Percentiles rank a stretch among this genome's conserved stretches.
Conservation (phyloP, 1,140 invertebrate species). For the Pseudomyrmex dendroicus region DNA sequence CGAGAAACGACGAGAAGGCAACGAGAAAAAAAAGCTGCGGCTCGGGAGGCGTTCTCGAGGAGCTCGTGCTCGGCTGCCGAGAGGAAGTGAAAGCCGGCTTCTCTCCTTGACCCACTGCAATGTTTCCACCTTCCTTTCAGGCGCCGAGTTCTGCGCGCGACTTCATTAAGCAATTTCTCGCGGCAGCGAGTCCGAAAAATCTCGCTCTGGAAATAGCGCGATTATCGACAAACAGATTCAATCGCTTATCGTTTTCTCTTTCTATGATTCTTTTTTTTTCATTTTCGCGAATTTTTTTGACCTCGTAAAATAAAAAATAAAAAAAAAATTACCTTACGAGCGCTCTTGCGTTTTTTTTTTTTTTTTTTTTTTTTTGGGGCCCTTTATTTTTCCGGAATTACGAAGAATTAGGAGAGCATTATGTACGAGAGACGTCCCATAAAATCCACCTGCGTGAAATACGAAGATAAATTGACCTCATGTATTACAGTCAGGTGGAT, state of each 20-base stretch:
- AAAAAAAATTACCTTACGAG: too few species aligned
- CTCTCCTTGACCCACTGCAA: constrained; percentile 86
- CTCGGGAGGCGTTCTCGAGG: constrained; percentile 71
- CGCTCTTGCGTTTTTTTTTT: too few species aligned
- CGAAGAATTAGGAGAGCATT: too few species aligned
- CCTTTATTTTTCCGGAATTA: too few species aligned
- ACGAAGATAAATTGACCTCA: too few species aligned
- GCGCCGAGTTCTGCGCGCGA: constrained; percentile 72
- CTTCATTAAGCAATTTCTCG: constrained; percentile 85
- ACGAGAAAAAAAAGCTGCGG: constrained; percentile 27
- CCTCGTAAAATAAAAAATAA: too few species aligned
- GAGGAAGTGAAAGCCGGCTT: constrained; percentile 85
- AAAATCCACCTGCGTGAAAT: too few species aligned
- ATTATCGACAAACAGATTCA: background rate
- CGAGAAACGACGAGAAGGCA: constrained; percentile 45
- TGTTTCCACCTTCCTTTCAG: constrained; percentile 85
- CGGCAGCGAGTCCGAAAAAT: constrained; percentile 61
- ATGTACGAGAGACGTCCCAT: too few species aligned
- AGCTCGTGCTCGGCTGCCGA: constrained; percentile 77
- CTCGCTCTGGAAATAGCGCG: constrained; percentile 54
- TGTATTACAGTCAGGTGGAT: too few species aligned
- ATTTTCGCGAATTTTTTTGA: background rate
- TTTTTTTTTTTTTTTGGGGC: too few species aligned
- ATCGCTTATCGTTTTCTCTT: background rate
- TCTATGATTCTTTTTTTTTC: background rate